Percentiles rank a stretch among this genome's conserved stretches.
Conservation (phyloP, 2,113 vertebrate species). For the Smithornis capensis region DNA sequence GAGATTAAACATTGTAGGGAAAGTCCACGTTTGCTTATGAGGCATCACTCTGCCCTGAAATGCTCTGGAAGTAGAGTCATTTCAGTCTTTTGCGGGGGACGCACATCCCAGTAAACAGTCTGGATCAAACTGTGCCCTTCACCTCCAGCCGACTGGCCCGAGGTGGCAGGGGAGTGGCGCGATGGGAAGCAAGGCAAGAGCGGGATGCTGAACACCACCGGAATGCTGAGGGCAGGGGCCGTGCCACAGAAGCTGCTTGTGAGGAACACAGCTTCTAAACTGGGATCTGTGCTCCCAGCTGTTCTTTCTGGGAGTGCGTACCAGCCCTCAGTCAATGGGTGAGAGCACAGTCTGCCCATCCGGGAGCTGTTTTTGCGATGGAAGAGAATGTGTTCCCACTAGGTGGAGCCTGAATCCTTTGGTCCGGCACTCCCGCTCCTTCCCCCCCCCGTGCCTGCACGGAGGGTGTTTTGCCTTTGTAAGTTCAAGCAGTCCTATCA, state of each 20-base stretch:
- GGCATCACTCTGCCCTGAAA: neutral
- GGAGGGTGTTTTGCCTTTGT: neutral
- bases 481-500: neutral
- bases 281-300: neutral
- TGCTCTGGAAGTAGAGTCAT: neutral
- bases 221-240: neutral
- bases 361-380: neutral
- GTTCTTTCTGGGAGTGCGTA: neutral
- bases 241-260: neutral
- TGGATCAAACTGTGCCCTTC: neutral
- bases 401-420: slow-evolving; percentile 71
- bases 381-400: slow-evolving; percentile 30
- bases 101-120: neutral
- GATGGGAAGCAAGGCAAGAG: neutral
- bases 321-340: neutral
- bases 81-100: neutral
- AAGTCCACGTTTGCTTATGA: neutral
- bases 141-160: neutral
- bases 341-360: neutral
- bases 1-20: slow-evolving; percentile 13
- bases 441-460: neutral
- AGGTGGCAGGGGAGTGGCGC: fast-evolving
- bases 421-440: neutral
- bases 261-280: neutral
- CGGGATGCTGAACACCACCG: neutral